phyloP scores from a whole-genome alignment of 2,113 vertebrate species.

The Mionectes macconnelli region DNA sequence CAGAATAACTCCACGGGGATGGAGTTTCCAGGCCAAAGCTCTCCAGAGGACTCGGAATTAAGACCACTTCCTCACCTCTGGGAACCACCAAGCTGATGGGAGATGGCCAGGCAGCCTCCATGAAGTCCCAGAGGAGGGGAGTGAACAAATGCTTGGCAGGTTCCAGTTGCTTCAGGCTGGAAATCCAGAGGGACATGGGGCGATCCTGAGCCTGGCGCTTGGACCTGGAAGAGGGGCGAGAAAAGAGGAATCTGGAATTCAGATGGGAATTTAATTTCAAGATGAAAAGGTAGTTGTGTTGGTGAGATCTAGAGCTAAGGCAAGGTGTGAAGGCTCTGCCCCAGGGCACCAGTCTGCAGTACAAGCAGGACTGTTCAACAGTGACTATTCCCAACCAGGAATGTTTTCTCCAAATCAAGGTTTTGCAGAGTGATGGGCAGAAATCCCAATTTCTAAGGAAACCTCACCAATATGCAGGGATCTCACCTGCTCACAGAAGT shows the following conservation, averaged over 20 bases:
- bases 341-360: neutral
- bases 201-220: conserved; percentile 88
- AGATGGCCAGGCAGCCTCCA: conserved; percentile 89
- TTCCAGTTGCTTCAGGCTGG: conserved; percentile 84
- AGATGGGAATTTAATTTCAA: neutral
- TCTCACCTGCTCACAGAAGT: neutral
- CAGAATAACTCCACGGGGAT: neutral
- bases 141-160: conserved; percentile 82
- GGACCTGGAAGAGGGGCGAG: conserved; percentile 65
- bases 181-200: conserved; percentile 92
- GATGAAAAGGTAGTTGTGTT: neutral
- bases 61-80: conserved; percentile 74
- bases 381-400: neutral
- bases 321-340: neutral
- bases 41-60: neutral
- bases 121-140: conserved; percentile 87
- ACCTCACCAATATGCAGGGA: accelerated
- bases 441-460: neutral
- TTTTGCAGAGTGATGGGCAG: accelerated
- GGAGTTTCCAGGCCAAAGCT: neutral
- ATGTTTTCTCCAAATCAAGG: neutral
- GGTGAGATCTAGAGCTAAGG: neutral
- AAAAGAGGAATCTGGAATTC: neutral
- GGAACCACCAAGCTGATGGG: conserved; percentile 89
- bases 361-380: neutral